phyloP scores from a whole-genome alignment of 2,888 invertebrate genomes.

The Parochlus steinenii region DNA sequence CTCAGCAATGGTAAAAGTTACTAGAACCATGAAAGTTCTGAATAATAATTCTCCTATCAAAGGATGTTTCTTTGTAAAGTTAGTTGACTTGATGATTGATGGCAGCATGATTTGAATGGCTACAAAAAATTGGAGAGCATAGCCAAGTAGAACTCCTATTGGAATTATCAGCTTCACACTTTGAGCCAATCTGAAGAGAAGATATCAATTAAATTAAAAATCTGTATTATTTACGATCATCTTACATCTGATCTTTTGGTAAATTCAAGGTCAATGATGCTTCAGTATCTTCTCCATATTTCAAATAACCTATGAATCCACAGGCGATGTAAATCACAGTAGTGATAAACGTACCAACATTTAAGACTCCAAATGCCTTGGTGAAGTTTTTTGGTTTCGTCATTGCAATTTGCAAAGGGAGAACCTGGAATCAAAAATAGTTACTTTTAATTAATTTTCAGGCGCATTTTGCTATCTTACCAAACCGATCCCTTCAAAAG shows the following conservation, averaged over 20 bases:
- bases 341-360: constrained; percentile 51
- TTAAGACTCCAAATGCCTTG: constrained; percentile 50
- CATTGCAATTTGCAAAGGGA: constrained; percentile 64
- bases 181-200: too few relatives aligned
- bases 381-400: constrained; percentile 47
- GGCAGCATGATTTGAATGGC: constrained; percentile 85
- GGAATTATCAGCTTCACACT: too few relatives aligned
- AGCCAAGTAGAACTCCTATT: constrained; percentile 79
- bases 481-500: constrained; percentile 60
- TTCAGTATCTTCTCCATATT: constrained; percentile 40
- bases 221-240: too few relatives aligned
- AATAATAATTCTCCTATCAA: constrained; percentile 50
- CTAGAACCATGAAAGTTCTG: constrained; percentile 50
- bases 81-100: constrained; percentile 34
- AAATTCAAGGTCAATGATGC: constrained; percentile 57
- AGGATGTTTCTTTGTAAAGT: constrained; percentile 36
- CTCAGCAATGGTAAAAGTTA: constrained; percentile 73
- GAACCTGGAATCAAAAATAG: constrained; percentile 36
- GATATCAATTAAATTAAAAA: background rate
- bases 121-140: constrained; percentile 89
- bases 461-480: constrained; percentile 23
- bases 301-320: constrained; percentile 59
- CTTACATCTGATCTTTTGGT: constrained; percentile 36
- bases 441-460: constrained; percentile 11
- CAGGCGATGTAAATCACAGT: constrained; percentile 45